Percentiles rank a stretch among this genome's conserved stretches.
These are phyloP conservation scores for Ochropacha duplaris DNA, from an alignment of 2,888 invertebrate genomes.

Conservation along the genomic window DNA sequence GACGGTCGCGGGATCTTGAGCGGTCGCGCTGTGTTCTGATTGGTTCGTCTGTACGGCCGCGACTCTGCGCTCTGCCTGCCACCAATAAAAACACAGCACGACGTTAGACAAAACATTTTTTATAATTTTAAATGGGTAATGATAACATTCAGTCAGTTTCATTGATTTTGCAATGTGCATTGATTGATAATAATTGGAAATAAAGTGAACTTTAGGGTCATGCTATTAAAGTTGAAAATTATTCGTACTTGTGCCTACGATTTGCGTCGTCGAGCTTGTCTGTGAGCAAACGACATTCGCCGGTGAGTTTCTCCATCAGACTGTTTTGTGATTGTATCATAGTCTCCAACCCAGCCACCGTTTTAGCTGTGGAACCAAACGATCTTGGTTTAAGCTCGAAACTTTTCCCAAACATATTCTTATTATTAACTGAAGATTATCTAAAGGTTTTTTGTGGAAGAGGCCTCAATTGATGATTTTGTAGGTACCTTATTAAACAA, in stretches of 20 bases:
- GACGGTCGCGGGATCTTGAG: conserved; percentile 68
- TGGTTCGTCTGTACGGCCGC: conserved; percentile 80
- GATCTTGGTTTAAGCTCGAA: conserved; percentile 70
- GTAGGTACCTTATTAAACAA: conserved; percentile 55
- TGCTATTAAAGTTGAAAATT: conserved; percentile 64
- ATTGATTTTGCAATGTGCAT: conserved; percentile 16
- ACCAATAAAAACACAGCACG: conserved; percentile 84
- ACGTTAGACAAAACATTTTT: conserved; percentile 62
- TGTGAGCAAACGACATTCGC: conserved; percentile 94
- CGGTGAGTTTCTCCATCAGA: conserved; percentile 95
- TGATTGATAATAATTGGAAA: conserved; percentile 16
- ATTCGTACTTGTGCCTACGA: conserved; percentile 93
- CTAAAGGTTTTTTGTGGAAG: background rate
- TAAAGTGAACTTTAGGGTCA: conserved; percentile 41
- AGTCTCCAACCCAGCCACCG: conserved; percentile 94
- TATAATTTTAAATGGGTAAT: conserved; percentile 66
- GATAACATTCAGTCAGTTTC: conserved; percentile 48
- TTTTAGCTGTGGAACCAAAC: conserved; percentile 89
- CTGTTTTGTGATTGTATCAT: conserved; percentile 95
- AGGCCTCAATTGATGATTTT: background rate
- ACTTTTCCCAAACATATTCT: conserved; percentile 3
- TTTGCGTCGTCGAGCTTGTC: conserved; percentile 94
- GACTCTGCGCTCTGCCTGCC: conserved; percentile 82
- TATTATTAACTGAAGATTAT: conserved; percentile 4
- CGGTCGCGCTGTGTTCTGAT: conserved; percentile 82